Evolutionary conservation across 2,888 invertebrate species (phyloP), one percentile per base, ranked within the genome.

Genomic region (Linyphia triangularis): DNA sequence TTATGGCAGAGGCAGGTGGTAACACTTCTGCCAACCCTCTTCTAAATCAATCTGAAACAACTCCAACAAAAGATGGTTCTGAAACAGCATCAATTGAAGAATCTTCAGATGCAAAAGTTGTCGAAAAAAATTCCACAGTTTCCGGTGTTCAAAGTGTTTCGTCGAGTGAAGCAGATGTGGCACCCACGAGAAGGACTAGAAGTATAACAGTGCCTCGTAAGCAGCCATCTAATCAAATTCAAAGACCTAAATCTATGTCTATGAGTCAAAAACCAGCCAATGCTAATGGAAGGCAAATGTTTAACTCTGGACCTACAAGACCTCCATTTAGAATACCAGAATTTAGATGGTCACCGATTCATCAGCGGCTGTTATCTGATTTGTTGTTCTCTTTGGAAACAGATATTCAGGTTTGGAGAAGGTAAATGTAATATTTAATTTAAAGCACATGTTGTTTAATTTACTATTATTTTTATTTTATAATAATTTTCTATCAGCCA

Each of bases 281-380:
- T 26, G 59, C 26, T 22, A 85, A 89, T 37, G 81, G 86, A 19
- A 95, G 97, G 82, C 97, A 97, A 79, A 97, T 98, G 96, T 98
- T 98, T 93, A 97, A 97, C 91, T 97, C 98, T 88, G 97, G 97
- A 5, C 97, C 97, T 51, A 96, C 97, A 82, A 95, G 97, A 91
- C 98, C 98, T 26, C 98, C 99, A 2, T 99, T 99, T 94, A 95
- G 99, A 91, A 99, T 99, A 93, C 99, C 99, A 28, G 99, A 99
- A 94, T 99, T 99, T 94, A 96, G 98, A 92, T 99, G 99, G 99
- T 99, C 99, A 0, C 97, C 97, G 93, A 97, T 99, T 91, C 99
- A 99, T 93, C 98, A 99, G 93, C 95, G 98, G 89, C 94, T 99
- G 82, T 94, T 99, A 0, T 97, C 98, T 16, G 99, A 99, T 93